Base-by-base conservation (phyloP, 1,140 invertebrate genomes). In the Dysdera silvatica region DNA sequence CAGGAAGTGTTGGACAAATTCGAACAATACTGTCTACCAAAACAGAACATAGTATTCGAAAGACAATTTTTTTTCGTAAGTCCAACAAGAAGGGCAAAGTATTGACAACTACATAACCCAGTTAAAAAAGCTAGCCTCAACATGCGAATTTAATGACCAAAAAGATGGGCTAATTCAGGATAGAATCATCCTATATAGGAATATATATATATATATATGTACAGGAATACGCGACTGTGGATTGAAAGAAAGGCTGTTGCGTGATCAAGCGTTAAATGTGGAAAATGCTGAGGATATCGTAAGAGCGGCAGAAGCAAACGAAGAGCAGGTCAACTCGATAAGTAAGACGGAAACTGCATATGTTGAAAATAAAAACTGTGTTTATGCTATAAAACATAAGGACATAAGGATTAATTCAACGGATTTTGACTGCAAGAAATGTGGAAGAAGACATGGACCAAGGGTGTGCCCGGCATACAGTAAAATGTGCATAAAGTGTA, bases 61-160 rank as follows among this genome's bases (percentile, higher is more conserved):
- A 23, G 47, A 23, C 18, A 54, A 54, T n/a, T 54, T 54, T 18
- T 54, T 54, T 35, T 40, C 52, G 24, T 43, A 32, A 32, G 29
- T 8, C 18, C 52, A 54, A 20, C 52, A 54, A 54, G 52, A 54
- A 54, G 52, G 52, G 18, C 33, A 54, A 18, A 40, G 18, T 3
- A 40, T 54, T 37, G 52, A 54, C 7, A 26, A 8, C 6, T 54
- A 54, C 23, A 20, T 54, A 10, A 54, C 33, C n/a, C 33, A 54
- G 18, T 24, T 54, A 37, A 54, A 40, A 20, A 54, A 20, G 23
- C 23, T 54, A 40, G 52, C 52, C 7, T 23, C 20, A 37, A 37
- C 28, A 12, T 54, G 52, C 35, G 40, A 54, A 20, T 54, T 54
- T 54, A 32, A 20, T 7, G 52, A 43, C 8, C 52, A 37, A 18